Evolutionary conservation across 2,113 vertebrate species (phyloP).

Genomic region (Alosa alosa): DNA sequence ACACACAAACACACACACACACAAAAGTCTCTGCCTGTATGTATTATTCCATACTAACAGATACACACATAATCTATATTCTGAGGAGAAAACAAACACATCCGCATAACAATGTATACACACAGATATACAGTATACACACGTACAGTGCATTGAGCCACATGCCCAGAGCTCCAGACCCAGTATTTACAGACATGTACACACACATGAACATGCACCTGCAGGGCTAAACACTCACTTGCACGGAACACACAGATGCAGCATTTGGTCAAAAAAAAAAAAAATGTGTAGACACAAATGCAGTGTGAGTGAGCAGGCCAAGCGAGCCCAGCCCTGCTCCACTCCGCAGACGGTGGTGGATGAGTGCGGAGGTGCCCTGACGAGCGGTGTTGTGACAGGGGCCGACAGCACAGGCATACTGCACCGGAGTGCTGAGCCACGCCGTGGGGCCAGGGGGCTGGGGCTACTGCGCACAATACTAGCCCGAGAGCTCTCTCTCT

Average conservation of each 20-base stretch:
- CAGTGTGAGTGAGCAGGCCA: not conserved
- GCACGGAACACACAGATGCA: not conserved
- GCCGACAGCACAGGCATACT: constrained; percentile 9
- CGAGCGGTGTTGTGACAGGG: not conserved
- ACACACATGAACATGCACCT: not conserved
- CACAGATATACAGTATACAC: not conserved
- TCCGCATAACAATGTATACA: not conserved
- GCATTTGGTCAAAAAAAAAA: not conserved
- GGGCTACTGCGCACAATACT: not conserved
- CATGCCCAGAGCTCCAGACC: not conserved
- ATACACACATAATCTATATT: not conserved
- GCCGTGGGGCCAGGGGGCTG: not conserved
- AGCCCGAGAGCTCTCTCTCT: not conserved
- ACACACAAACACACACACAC: not conserved
- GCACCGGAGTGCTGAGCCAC: not conserved
- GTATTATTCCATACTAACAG: not conserved
- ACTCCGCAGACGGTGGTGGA: not conserved
- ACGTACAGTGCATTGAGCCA: not conserved
- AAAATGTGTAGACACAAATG: not conserved
- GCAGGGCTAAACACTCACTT: constrained; percentile 11
- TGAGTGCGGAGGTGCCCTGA: not conserved
- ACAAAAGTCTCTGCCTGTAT: no score
- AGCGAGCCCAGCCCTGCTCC: not conserved
- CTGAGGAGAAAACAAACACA: not conserved
- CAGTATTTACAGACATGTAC: not conserved